These are phyloP conservation scores for Zaprionus tsacasi DNA, from an alignment of 1,140 invertebrate species.

Conservation along the genomic window DNA sequence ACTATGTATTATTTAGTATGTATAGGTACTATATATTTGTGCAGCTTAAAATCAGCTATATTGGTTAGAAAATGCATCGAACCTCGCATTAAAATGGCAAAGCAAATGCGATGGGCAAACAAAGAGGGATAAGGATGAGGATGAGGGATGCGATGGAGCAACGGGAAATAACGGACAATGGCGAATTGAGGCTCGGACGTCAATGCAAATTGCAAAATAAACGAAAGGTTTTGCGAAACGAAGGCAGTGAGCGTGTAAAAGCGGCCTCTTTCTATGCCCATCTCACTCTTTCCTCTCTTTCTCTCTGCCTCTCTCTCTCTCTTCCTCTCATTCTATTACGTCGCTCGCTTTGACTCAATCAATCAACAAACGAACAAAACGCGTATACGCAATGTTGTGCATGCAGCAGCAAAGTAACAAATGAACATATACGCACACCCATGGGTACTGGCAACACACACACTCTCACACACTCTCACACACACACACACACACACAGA, in stretches of 20 bases:
- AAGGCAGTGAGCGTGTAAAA: slow-evolving; percentile 65
- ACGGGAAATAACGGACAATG: not conserved
- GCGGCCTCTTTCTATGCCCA: slow-evolving; percentile 7
- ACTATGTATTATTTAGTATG: too few species aligned
- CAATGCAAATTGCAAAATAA: slow-evolving; percentile 64
- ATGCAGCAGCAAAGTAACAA: slow-evolving; percentile 69
- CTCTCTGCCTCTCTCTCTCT: not conserved
- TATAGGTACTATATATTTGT: not conserved
- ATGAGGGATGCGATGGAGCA: too few species aligned
- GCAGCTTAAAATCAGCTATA: slow-evolving; percentile 43
- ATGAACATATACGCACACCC: slow-evolving; percentile 49
- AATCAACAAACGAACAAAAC: slow-evolving; percentile 80
- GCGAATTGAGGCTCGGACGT: not conserved
- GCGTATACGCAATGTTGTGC: slow-evolving; percentile 79
- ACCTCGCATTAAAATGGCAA: slow-evolving; percentile 48
- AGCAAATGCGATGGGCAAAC: slow-evolving; percentile 2
- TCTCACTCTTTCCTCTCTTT: not conserved
- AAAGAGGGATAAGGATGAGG: slow-evolving; percentile 24
- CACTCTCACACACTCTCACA: slow-evolving; percentile 30
- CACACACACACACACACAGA: slow-evolving; percentile 30
- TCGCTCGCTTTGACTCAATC: slow-evolving; percentile 61
- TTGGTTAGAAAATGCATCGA: slow-evolving; percentile 55
- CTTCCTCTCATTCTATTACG: not conserved
- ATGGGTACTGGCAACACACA: slow-evolving; percentile 15
- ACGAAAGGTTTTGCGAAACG: slow-evolving; percentile 50